These are phyloP conservation scores for Nomada fucata DNA, from an alignment of 2,888 invertebrate species.

Conservation along the genomic window DNA sequence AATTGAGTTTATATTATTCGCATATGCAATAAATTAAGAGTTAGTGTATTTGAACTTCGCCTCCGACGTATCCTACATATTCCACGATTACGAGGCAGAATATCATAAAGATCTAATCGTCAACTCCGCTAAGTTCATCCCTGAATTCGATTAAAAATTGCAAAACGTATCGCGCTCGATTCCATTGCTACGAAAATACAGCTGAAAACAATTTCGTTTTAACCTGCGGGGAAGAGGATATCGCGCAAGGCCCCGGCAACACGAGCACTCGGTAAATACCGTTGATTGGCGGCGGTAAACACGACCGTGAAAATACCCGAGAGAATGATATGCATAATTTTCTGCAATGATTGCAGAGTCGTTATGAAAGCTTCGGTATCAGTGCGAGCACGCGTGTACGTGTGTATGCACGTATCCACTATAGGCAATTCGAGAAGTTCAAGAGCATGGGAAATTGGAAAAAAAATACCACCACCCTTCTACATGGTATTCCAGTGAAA, in stretches of 20 bases:
- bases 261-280: constrained; percentile 16
- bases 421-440: constrained; percentile 39
- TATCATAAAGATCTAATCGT: too few species aligned
- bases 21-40: too few species aligned
- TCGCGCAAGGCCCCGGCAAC: not conserved
- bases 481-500: not conserved
- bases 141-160: too few species aligned
- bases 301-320: constrained; percentile 6
- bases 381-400: too few species aligned
- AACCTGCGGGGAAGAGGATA: not conserved
- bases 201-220: not conserved
- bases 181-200: too few species aligned
- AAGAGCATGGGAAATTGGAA: constrained; percentile 16
- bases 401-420: not conserved
- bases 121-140: too few species aligned
- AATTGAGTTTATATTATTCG: too few species aligned
- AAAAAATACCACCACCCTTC: not conserved
- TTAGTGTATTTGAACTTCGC: too few species aligned
- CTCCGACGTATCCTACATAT: too few species aligned
- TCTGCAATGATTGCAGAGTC: not conserved
- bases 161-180: too few species aligned
- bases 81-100: too few species aligned
- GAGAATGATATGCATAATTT: constrained; percentile 2
- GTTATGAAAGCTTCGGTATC: constrained; percentile 16
- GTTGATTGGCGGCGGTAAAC: not conserved